A percentile compares a stretch with the other conserved stretches of the same genome.
Evolutionary conservation across 2,888 invertebrate species (phyloP).

Genomic region (Nematopogon swammerdamellus): DNA sequence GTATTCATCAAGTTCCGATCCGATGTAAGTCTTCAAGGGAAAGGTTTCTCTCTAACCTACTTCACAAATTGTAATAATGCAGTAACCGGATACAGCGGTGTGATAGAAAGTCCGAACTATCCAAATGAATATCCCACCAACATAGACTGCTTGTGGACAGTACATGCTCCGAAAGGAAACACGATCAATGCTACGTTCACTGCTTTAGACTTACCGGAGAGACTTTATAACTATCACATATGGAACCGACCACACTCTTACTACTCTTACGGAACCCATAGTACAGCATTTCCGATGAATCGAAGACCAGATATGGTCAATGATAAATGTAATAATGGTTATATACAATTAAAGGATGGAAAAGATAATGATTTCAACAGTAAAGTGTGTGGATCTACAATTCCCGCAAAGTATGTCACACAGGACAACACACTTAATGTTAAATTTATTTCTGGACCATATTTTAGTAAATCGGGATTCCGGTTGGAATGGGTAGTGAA

Average conservation of each 20-base stretch:
- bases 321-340: constrained; percentile 57
- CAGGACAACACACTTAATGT: constrained; percentile 58
- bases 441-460: constrained; percentile 61
- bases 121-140: constrained; percentile 62
- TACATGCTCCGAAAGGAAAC: constrained; percentile 73
- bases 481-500: constrained; percentile 75
- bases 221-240: too few species aligned
- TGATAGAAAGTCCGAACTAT: constrained; percentile 85
- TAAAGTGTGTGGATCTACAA: constrained; percentile 38
- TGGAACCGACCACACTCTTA: too few species aligned
- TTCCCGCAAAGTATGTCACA: constrained; percentile 53
- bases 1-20: constrained; percentile 71
- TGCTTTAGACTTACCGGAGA: constrained; percentile 53
- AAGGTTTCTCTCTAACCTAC: constrained; percentile 80
- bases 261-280: too few species aligned
- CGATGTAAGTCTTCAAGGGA: constrained; percentile 59
- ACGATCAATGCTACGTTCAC: constrained; percentile 79
- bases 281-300: too few species aligned
- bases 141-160: constrained; percentile 73
- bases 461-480: constrained; percentile 62
- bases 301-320: too few species aligned
- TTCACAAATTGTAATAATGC: constrained; percentile 65
- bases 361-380: constrained; percentile 24
- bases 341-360: constrained; percentile 48
- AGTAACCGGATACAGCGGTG: constrained; percentile 64